Evolutionary conservation across 2,113 vertebrate genomes (phyloP).

Genomic region (Tachuris rubrigastra): DNA sequence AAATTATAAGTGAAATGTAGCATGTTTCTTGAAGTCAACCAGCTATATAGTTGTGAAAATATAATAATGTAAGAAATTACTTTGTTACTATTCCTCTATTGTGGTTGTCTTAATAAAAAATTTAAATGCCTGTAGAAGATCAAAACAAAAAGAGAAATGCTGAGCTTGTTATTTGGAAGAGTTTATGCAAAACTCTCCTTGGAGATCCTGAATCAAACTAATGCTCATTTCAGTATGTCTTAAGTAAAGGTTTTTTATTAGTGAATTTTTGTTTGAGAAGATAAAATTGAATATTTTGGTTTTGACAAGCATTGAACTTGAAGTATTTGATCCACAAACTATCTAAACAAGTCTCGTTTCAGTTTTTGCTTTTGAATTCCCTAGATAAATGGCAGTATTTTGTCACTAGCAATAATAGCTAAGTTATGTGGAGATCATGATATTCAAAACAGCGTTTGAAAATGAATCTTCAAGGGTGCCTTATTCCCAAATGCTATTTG

Average conservation of each 20-base stretch:
- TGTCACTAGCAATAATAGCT: background rate
- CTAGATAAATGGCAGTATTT: background rate
- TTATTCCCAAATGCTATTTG: background rate
- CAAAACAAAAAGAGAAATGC: slow-evolving; percentile 13
- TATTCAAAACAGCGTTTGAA: background rate
- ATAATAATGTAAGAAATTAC: background rate
- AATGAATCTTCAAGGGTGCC: background rate
- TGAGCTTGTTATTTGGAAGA: slow-evolving; percentile 16
- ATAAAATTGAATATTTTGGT: background rate
- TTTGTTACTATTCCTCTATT: background rate
- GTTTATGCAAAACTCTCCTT: slow-evolving; percentile 2
- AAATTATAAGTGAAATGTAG: background rate
- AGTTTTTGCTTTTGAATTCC: background rate
- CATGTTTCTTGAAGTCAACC: background rate
- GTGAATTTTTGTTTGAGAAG: background rate
- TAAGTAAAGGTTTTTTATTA: background rate
- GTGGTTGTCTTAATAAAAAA: slow-evolving; percentile 16
- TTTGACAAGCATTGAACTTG: background rate
- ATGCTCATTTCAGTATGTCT: background rate
- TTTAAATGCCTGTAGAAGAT: slow-evolving; percentile 17
- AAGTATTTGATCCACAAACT: background rate
- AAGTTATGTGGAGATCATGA: background rate
- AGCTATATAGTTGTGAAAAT: background rate
- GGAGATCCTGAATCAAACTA: background rate
- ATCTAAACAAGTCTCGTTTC: background rate